These are phyloP conservation scores for Neomonachus schauinslandi DNA, from an alignment of 2,113 vertebrate species.

Conservation along the genomic window DNA sequence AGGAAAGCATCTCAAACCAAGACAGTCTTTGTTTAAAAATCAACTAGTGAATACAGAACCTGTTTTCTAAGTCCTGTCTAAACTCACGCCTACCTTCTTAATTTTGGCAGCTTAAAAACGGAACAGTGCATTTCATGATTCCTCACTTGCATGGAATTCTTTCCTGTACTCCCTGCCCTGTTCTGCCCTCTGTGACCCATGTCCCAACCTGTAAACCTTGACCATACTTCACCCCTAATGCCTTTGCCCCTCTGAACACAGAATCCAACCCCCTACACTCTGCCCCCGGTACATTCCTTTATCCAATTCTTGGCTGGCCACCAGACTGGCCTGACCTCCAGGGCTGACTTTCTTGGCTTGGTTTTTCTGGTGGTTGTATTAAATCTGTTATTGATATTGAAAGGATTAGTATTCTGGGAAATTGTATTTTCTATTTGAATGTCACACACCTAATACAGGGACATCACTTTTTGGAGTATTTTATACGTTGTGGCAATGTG, in stretches of 20 bases:
- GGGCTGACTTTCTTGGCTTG: not conserved
- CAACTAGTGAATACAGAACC: not conserved
- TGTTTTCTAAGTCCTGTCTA: constrained; percentile 40
- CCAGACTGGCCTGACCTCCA: constrained; percentile 11
- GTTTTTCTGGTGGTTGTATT: not conserved
- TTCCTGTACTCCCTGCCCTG: constrained; percentile 37
- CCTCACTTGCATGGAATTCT: constrained; percentile 45
- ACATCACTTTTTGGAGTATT: not conserved
- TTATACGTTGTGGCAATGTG: not conserved
- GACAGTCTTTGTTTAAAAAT: not conserved
- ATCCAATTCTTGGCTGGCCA: constrained; percentile 42
- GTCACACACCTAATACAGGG: not conserved
- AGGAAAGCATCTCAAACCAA: not conserved
- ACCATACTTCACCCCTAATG: not conserved
- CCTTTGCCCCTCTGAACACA: not conserved
- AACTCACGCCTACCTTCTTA: constrained; percentile 51
- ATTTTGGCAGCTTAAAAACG: constrained; percentile 62
- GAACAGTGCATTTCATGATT: constrained; percentile 36
- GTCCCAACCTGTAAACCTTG: constrained; percentile 56
- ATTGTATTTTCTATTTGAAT: not conserved
- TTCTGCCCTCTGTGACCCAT: constrained; percentile 55
- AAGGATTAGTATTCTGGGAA: constrained; percentile 29
- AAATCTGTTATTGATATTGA: not conserved
- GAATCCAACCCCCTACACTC: not conserved
- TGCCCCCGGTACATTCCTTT: constrained; percentile 21